Evolutionary conservation across 2,888 invertebrate genomes (phyloP).

Genomic region (Arctia plantaginis): DNA sequence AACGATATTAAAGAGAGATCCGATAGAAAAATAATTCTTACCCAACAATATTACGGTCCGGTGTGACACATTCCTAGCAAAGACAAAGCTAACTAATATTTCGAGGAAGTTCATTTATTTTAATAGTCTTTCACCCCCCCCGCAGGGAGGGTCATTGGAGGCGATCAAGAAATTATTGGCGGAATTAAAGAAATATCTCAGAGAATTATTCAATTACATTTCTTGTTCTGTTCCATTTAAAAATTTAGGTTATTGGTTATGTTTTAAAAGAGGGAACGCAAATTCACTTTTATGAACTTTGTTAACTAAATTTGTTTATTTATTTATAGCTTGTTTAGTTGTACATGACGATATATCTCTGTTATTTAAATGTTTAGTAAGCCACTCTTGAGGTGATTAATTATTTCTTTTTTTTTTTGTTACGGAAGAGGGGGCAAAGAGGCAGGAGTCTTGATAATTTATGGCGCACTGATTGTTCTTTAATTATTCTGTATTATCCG

Average conservation of each 20-base stretch:
- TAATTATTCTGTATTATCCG: background rate
- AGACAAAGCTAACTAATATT: slow-evolving; percentile 45
- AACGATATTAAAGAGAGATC: background rate
- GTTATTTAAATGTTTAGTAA: background rate
- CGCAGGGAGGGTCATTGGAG: slow-evolving; percentile 29
- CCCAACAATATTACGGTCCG: slow-evolving; percentile 13
- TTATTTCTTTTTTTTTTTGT: too few species aligned
- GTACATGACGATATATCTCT: background rate
- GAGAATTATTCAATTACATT: slow-evolving; percentile 47
- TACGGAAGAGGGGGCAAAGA: too few species aligned
- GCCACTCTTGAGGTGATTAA: background rate
- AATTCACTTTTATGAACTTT: background rate
- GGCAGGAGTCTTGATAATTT: too few species aligned
- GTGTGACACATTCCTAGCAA: slow-evolving; percentile 30
- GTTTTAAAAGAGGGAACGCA: background rate
- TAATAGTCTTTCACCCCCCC: slow-evolving; percentile 44
- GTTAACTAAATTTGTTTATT: background rate
- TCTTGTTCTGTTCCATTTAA: slow-evolving; percentile 28
- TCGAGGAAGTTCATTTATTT: slow-evolving; percentile 34
- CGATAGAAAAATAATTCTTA: background rate
- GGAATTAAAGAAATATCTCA: slow-evolving; percentile 40
- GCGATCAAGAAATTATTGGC: slow-evolving; percentile 37
- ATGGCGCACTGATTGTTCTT: too few species aligned
- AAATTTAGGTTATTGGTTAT: slow-evolving; percentile 8
- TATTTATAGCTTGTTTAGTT: background rate